These are phyloP conservation scores for Folsomia candida DNA, from an alignment of 2,888 invertebrate species.

Conservation along the genomic window DNA sequence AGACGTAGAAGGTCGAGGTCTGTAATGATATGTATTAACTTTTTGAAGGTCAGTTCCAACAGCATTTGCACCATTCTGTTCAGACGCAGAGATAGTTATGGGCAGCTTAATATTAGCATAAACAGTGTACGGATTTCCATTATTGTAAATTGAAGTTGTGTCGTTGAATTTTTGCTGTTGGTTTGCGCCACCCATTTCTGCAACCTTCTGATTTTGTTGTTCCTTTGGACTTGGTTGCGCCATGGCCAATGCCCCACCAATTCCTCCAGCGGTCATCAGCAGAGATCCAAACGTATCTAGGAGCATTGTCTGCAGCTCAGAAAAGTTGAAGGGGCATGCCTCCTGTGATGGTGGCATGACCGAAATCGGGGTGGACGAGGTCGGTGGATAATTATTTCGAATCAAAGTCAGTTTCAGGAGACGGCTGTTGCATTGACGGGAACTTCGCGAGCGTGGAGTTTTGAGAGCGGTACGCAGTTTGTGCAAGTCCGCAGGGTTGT, in stretches of 20 bases:
- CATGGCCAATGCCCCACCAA: background rate
- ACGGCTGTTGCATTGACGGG: background rate
- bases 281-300: background rate
- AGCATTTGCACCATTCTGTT: too few species aligned
- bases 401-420: background rate
- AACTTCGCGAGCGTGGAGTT: background rate
- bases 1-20: too few species aligned
- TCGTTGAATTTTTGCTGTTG: background rate
- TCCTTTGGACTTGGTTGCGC: background rate
- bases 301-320: background rate
- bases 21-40: too few species aligned
- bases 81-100: background rate
- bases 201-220: background rate
- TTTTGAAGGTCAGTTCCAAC: too few species aligned
- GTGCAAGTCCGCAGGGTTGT: too few species aligned
- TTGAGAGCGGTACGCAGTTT: background rate
- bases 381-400: background rate
- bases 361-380: background rate
- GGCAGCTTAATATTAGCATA: background rate
- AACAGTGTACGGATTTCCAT: background rate
- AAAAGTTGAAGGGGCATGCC: background rate
- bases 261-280: background rate
- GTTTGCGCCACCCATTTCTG: background rate
- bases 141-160: background rate
- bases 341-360: background rate